Percentiles rank a stretch among this genome's conserved stretches.
Evolutionary conservation across 2,888 invertebrate species (phyloP).

Genomic region (Euzophera pinguis): DNA sequence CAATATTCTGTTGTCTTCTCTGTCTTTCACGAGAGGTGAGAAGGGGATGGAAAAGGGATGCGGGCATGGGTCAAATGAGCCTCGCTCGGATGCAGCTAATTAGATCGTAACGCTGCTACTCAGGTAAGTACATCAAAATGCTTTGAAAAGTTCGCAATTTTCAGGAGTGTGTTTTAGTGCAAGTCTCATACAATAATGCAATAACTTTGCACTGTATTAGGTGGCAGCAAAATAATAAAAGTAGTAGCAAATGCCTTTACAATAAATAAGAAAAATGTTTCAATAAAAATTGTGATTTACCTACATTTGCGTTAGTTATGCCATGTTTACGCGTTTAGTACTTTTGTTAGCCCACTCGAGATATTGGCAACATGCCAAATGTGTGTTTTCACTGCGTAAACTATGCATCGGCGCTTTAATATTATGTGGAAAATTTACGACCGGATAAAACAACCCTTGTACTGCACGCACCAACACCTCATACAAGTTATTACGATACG

Average conservation of each 20-base stretch:
- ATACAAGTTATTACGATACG: neutral
- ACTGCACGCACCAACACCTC: slow-evolving; percentile 9
- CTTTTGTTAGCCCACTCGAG: slow-evolving; percentile 26
- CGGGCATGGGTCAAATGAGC: neutral
- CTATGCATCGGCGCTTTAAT: slow-evolving; percentile 42
- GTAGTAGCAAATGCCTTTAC: too few species aligned
- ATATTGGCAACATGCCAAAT: slow-evolving; percentile 44
- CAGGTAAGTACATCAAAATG: neutral
- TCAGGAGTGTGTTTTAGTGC: too few species aligned
- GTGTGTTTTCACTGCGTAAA: slow-evolving; percentile 39
- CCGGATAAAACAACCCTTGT: slow-evolving; percentile 21
- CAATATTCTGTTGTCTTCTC: neutral
- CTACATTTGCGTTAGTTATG: slow-evolving; percentile 30
- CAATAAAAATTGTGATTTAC: slow-evolving; percentile 18
- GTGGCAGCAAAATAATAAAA: slow-evolving; percentile 4
- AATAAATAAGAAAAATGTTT: too few species aligned
- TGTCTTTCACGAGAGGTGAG: neutral
- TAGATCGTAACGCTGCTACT: neutral
- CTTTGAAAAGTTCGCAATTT: too few species aligned
- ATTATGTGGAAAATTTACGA: slow-evolving; percentile 35
- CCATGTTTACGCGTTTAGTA: slow-evolving; percentile 39
- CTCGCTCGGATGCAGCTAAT: neutral
- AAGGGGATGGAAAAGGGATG: neutral
- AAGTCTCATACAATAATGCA: too few species aligned
- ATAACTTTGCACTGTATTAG: too few species aligned